phyloP scores from a whole-genome alignment of 2,888 invertebrate genomes.

The Spisula subtruncata region DNA sequence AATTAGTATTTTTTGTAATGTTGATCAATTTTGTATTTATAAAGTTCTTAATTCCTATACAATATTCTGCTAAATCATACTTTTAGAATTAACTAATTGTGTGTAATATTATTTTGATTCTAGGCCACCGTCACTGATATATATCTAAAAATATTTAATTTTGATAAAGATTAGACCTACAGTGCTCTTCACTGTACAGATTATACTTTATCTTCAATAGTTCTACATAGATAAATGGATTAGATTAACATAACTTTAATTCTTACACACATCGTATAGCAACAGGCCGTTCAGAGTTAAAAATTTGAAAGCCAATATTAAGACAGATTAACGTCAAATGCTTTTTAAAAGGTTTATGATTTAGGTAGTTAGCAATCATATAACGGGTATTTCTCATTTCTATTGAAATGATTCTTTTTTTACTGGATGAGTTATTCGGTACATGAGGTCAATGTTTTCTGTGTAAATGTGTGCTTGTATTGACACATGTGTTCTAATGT shows the following conservation, averaged over 20 bases:
- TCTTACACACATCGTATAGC: background rate
- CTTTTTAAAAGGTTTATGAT: constrained; percentile 22
- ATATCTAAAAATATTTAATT: constrained; percentile 18
- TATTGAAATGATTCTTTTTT: too few relatives aligned
- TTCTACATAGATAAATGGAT: background rate
- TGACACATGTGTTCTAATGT: too few relatives aligned
- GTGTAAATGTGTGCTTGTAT: too few relatives aligned
- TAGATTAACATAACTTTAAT: constrained; percentile 16
- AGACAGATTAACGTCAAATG: constrained; percentile 32
- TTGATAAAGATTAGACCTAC: constrained; percentile 10
- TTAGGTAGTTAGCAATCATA: background rate
- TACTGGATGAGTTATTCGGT: too few relatives aligned
- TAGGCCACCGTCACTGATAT: background rate
- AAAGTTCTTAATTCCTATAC: background rate
- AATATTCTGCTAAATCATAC: background rate
- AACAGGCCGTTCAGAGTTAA: background rate
- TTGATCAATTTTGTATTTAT: background rate
- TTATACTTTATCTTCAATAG: constrained; percentile 8
- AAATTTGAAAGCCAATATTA: constrained; percentile 28
- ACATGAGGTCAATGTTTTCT: too few relatives aligned
- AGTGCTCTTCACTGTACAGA: background rate
- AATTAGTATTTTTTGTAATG: background rate
- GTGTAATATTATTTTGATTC: background rate
- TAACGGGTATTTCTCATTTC: background rate
- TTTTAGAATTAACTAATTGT: background rate